phyloP scores from a whole-genome alignment of 1,140 invertebrate species.

The Ooceraea biroi region DNA sequence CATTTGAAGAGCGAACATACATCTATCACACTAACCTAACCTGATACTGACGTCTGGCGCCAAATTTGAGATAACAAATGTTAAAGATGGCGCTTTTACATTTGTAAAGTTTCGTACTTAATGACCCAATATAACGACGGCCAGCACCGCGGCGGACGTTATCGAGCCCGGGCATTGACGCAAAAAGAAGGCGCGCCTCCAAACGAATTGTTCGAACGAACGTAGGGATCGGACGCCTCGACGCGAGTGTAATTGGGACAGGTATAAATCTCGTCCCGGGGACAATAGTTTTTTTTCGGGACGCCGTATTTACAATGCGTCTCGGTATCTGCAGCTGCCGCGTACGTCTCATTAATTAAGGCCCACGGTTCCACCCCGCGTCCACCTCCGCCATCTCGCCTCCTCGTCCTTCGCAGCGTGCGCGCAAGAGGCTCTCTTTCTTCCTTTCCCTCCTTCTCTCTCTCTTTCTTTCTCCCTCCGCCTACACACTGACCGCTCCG shows the following conservation, averaged over 20 bases:
- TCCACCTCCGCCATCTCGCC: slow-evolving; percentile 44
- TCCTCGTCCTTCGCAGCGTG: slow-evolving; percentile 46
- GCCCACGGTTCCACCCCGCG: slow-evolving; percentile 71
- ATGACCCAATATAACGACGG: slow-evolving; percentile 74
- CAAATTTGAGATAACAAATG: too few relatives aligned
- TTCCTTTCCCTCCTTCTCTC: slow-evolving; percentile 1
- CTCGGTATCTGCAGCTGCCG: slow-evolving; percentile 84
- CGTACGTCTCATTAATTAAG: slow-evolving; percentile 86
- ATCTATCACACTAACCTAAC: too few relatives aligned
- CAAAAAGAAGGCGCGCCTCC: slow-evolving; percentile 61
- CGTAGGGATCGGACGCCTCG: slow-evolving; percentile 70
- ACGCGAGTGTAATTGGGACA: slow-evolving; percentile 80
- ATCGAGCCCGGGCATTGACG: slow-evolving; percentile 67
- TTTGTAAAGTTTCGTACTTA: too few relatives aligned
- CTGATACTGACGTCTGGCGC: too few relatives aligned
- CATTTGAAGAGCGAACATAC: too few relatives aligned
- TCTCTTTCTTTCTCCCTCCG: slow-evolving; percentile 59
- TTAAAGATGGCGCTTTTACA: too few relatives aligned
- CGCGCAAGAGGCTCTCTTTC: slow-evolving; percentile 28
- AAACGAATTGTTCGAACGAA: slow-evolving; percentile 75
- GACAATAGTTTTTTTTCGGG: slow-evolving; percentile 83
- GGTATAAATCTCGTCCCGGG: slow-evolving; percentile 82
- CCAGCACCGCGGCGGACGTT: slow-evolving; percentile 52
- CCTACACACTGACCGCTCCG: slow-evolving; percentile 49
- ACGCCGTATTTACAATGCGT: slow-evolving; percentile 82